phyloP scores from a whole-genome alignment of 2,113 vertebrate species.

The Furnarius figulus region DNA sequence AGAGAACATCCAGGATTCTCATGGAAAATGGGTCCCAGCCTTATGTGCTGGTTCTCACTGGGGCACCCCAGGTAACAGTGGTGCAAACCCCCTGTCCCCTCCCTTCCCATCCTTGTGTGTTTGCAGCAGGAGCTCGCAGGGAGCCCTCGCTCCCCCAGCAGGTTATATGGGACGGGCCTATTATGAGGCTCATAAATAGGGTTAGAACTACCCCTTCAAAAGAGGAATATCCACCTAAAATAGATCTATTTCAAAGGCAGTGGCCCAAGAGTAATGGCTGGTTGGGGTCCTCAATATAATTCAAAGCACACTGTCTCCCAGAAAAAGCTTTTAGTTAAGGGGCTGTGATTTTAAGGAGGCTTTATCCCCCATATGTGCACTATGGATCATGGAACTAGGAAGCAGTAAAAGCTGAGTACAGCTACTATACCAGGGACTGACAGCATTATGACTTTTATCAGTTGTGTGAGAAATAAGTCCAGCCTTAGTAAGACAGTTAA shows the following conservation, averaged over 20 bases:
- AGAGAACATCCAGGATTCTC: background rate
- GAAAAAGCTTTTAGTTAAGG: slow-evolving; percentile 24
- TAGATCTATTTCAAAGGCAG: background rate
- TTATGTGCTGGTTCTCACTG: background rate
- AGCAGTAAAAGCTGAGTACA: slow-evolving; percentile 25
- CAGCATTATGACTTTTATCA: slow-evolving; percentile 52
- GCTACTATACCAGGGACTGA: slow-evolving; percentile 25
- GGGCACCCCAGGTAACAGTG: background rate
- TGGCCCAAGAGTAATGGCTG: slow-evolving; percentile 8
- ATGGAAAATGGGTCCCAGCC: background rate
- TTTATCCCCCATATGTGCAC: slow-evolving; percentile 11
- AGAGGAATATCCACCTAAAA: slow-evolving; percentile 24
- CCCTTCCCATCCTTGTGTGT: background rate
- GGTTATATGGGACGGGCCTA: background rate
- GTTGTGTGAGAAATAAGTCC: slow-evolving; percentile 28
- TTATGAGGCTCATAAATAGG: background rate
- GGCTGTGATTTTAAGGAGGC: slow-evolving; percentile 29
- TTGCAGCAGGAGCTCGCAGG: background rate
- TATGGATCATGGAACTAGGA: slow-evolving; percentile 7
- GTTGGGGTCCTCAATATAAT: slow-evolving; percentile 7
- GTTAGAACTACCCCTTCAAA: background rate
- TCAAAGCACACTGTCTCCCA: slow-evolving; percentile 15
- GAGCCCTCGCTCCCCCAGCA: background rate
- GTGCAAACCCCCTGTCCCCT: background rate
- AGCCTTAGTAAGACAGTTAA: background rate